These are phyloP conservation scores for Cotesia vestalis DNA, from an alignment of 1,140 invertebrate species.

Conservation along the genomic window DNA sequence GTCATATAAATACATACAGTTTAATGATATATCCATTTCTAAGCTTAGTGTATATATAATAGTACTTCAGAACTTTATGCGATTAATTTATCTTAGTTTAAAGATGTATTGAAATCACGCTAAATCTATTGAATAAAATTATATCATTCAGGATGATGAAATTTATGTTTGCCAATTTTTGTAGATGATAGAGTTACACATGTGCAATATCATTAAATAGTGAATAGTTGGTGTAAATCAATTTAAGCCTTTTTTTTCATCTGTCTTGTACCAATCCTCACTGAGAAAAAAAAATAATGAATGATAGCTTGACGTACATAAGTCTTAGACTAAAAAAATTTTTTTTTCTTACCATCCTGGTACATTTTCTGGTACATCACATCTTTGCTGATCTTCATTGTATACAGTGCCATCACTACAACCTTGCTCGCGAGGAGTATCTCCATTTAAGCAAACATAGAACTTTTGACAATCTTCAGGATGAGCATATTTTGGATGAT, in stretches of 20 bases:
- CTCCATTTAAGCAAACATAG: conserved; percentile 88
- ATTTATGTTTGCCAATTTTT: too few relatives aligned
- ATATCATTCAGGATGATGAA: too few relatives aligned
- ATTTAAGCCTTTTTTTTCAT: conserved; percentile 55
- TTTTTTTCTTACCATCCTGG: conserved; percentile 75
- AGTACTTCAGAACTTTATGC: too few relatives aligned
- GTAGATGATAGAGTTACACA: too few relatives aligned
- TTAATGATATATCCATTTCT: too few relatives aligned
- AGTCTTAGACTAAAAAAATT: not conserved
- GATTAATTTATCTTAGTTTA: too few relatives aligned
- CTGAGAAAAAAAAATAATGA: conserved; percentile 65
- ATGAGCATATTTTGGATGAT: conserved; percentile 88
- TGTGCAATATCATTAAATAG: too few relatives aligned
- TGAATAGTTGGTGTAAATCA: not conserved
- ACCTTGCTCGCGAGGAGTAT: conserved; percentile 84
- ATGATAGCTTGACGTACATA: not conserved
- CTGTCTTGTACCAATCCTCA: conserved; percentile 88
- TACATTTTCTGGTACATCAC: conserved; percentile 87
- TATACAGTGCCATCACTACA: conserved; percentile 87
- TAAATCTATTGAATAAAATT: too few relatives aligned
- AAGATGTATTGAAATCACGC: too few relatives aligned
- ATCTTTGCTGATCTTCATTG: conserved; percentile 82
- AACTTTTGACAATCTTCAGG: conserved; percentile 88
- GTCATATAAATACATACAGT: too few relatives aligned
- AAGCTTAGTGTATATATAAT: too few relatives aligned